phyloP scores from a whole-genome alignment of 2,888 invertebrate species.

The Polia nebulosa region DNA sequence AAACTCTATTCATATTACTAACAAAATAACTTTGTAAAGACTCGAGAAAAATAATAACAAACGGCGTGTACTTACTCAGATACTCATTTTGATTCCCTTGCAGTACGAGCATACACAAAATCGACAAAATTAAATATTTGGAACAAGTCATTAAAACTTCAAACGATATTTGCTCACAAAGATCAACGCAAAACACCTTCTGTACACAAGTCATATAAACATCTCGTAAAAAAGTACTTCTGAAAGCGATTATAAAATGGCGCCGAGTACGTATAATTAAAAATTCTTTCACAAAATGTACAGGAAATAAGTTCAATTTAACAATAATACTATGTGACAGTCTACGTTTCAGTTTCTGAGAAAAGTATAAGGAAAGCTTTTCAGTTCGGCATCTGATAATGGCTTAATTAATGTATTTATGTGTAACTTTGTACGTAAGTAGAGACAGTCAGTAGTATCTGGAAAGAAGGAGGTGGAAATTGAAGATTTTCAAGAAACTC shows the following conservation, averaged over 20 bases:
- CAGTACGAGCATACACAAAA: too few relatives aligned
- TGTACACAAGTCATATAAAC: slow-evolving; percentile 16
- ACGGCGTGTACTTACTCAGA: neutral
- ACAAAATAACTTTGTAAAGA: too few relatives aligned
- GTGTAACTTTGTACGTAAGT: too few relatives aligned
- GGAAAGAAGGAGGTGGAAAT: too few relatives aligned
- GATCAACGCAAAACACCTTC: neutral
- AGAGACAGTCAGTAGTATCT: too few relatives aligned
- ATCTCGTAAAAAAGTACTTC: neutral
- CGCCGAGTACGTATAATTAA: neutral
- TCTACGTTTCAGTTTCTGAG: neutral
- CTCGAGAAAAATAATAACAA: too few relatives aligned
- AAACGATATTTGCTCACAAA: slow-evolving; percentile 17
- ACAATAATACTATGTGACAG: slow-evolving; percentile 2
- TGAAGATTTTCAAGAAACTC: too few relatives aligned
- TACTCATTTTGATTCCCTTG: neutral
- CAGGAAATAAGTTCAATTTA: neutral
- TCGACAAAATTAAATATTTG: slow-evolving; percentile 12
- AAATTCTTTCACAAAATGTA: neutral
- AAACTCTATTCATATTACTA: too few relatives aligned
- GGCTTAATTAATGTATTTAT: too few relatives aligned
- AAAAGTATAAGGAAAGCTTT: neutral
- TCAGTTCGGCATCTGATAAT: too few relatives aligned
- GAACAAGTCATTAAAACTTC: slow-evolving; percentile 3
- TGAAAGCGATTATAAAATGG: neutral